Evolutionary conservation across 1,140 invertebrate species (phyloP).

Genomic region (Drosophila jambulina): DNA sequence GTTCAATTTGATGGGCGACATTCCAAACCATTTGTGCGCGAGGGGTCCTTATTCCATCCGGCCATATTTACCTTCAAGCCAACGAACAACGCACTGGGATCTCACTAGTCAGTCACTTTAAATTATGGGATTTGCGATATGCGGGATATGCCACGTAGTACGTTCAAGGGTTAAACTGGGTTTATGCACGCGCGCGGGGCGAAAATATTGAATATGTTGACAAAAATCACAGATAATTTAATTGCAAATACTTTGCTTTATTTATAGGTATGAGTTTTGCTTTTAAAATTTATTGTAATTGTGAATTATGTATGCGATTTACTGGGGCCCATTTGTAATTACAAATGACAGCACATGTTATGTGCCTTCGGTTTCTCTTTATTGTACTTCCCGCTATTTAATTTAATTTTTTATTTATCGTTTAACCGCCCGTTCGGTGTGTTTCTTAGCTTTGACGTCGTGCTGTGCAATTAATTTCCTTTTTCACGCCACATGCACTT

Average conservation of each 20-base stretch:
- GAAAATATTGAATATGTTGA: constrained; percentile 71
- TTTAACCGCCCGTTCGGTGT: constrained; percentile 9
- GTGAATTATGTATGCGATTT: constrained; percentile 46
- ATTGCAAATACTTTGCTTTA: constrained; percentile 62
- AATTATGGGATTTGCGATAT: constrained; percentile 35
- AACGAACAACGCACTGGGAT: constrained; percentile 20
- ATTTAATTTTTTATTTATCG: constrained; percentile 24
- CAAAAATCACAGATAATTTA: constrained; percentile 82
- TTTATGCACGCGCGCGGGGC: constrained; percentile 6
- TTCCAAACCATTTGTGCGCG: constrained; percentile 71
- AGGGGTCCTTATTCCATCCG: constrained; percentile 33
- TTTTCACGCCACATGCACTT: constrained; percentile 71
- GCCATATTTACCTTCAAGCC: constrained; percentile 69
- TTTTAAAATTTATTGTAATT: constrained; percentile 47
- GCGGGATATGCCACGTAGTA: constrained; percentile 16
- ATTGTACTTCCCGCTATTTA: neutral
- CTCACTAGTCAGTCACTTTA: constrained; percentile 31
- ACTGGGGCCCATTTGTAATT: constrained; percentile 67
- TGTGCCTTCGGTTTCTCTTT: constrained; percentile 22
- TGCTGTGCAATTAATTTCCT: constrained; percentile 73
- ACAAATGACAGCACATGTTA: constrained; percentile 66
- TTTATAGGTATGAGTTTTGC: constrained; percentile 43
- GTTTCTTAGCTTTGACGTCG: constrained; percentile 48
- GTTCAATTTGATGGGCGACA: constrained; percentile 72
- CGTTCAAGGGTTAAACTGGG: constrained; percentile 3